Percentiles rank a stretch among this genome's conserved stretches.
Conservation (phyloP, 2,113 vertebrate species). For the Calonectris borealis region DNA sequence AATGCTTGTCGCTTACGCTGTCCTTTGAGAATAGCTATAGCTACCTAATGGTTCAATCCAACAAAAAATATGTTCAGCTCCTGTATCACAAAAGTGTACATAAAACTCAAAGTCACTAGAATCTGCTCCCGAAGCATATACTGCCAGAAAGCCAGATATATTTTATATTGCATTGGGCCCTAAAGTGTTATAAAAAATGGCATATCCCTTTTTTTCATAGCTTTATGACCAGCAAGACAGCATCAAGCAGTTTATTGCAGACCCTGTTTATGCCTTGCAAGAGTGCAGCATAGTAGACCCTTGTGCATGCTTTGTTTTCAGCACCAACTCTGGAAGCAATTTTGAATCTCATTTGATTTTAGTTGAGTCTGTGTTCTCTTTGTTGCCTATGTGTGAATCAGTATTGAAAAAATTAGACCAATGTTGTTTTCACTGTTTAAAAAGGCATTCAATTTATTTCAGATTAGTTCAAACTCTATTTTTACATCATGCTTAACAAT, state of each 20-base stretch:
- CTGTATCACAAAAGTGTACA: not conserved
- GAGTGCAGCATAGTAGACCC: slow-evolving; percentile 25
- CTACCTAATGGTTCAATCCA: slow-evolving; percentile 51
- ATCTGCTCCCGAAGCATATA: not conserved
- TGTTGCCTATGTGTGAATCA: not conserved
- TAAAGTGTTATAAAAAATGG: slow-evolving; percentile 74
- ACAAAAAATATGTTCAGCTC: slow-evolving; percentile 61
- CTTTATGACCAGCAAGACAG: slow-evolving; percentile 48
- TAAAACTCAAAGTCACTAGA: slow-evolving; percentile 50
- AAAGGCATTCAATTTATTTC: not conserved
- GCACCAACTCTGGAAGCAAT: slow-evolving; percentile 7
- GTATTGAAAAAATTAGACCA: not conserved
- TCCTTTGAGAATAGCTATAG: slow-evolving; percentile 35
- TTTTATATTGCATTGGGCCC: slow-evolving; percentile 67
- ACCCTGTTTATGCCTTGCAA: slow-evolving; percentile 48
- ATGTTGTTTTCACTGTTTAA: not conserved
- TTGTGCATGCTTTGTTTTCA: slow-evolving; percentile 48
- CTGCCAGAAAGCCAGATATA: slow-evolving; percentile 1
- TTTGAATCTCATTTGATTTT: slow-evolving; percentile 48
- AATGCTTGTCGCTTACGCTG: not conserved
- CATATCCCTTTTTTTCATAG: slow-evolving; percentile 31
- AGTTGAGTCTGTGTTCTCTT: slow-evolving; percentile 15
- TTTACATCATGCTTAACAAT: not conserved
- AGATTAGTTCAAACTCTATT: not conserved
- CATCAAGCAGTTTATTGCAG: slow-evolving; percentile 59